A percentile compares a stretch with the other conserved stretches of the same genome.
Conservation (phyloP, 2,888 invertebrate species). For the Lasioglossum pauxillum region DNA sequence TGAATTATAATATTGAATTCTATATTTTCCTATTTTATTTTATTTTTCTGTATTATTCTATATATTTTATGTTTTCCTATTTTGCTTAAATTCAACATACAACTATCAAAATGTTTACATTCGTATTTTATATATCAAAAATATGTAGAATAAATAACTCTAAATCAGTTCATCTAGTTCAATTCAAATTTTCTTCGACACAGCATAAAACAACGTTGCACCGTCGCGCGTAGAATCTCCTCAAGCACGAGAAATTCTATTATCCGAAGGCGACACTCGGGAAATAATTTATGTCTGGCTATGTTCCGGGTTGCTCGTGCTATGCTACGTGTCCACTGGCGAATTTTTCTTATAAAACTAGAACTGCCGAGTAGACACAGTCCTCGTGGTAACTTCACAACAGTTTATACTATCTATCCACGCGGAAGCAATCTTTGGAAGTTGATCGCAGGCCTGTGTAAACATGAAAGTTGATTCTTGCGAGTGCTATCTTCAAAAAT, state of each 20-base stretch:
- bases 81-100: not conserved
- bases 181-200: not conserved
- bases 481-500: not conserved
- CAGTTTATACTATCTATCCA: not conserved
- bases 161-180: not conserved
- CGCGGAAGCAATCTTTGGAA: not conserved
- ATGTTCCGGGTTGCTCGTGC: slow-evolving; percentile 26
- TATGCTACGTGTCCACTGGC: not conserved
- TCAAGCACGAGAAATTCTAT: slow-evolving; percentile 13
- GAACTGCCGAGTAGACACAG: not conserved
- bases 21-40: not conserved
- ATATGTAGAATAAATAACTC: not conserved
- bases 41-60: no score
- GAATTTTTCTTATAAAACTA: not conserved
- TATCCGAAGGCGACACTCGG: slow-evolving; percentile 7
- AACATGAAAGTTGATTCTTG: not conserved
- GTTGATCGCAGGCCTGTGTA: not conserved
- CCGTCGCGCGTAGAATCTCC: not conserved
- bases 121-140: not conserved
- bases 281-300: slow-evolving; percentile 22
- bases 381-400: not conserved
- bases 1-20: no score
- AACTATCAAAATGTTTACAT: not conserved
- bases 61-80: not conserved
- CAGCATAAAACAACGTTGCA: not conserved